Percentiles rank a stretch among this genome's conserved stretches.
Evolutionary conservation across 1,140 invertebrate genomes (phyloP).

Genomic region (Heliothis subflexa): DNA sequence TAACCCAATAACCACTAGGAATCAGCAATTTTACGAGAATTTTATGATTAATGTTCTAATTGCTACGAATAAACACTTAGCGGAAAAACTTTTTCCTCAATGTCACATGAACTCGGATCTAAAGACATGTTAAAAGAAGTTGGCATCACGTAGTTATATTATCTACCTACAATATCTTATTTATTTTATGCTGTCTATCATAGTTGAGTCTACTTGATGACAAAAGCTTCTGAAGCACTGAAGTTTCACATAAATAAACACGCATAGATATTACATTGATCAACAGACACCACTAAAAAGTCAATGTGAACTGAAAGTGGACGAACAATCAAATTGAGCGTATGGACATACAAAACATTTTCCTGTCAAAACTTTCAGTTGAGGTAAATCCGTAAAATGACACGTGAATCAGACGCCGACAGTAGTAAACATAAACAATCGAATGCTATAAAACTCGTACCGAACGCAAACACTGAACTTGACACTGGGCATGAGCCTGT

Average conservation of each 20-base stretch:
- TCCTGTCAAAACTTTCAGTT: conserved; percentile 27
- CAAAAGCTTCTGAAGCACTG: conserved; percentile 1
- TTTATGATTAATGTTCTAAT: neutral
- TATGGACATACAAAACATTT: conserved; percentile 18
- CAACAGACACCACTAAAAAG: neutral
- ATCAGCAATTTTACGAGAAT: neutral
- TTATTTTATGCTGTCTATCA: too few species aligned
- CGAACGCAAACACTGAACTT: conserved; percentile 59
- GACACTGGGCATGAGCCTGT: conserved; percentile 54
- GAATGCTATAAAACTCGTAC: conserved; percentile 45
- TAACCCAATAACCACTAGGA: too few species aligned
- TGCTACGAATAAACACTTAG: conserved; percentile 4
- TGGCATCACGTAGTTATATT: neutral
- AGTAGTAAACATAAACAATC: conserved; percentile 55
- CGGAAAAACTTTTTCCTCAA: conserved; percentile 32
- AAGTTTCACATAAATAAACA: neutral
- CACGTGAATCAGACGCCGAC: conserved; percentile 50
- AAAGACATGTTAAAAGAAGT: neutral
- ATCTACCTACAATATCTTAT: too few species aligned
- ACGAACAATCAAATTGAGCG: conserved; percentile 15
- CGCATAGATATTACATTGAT: neutral
- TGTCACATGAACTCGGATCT: neutral
- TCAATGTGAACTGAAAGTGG: neutral
- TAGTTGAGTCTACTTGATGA: neutral
- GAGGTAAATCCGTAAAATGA: conserved; percentile 29